Evolutionary conservation across 2,888 invertebrate species (phyloP).

Genomic region (Hydroisotoma schaefferi): DNA sequence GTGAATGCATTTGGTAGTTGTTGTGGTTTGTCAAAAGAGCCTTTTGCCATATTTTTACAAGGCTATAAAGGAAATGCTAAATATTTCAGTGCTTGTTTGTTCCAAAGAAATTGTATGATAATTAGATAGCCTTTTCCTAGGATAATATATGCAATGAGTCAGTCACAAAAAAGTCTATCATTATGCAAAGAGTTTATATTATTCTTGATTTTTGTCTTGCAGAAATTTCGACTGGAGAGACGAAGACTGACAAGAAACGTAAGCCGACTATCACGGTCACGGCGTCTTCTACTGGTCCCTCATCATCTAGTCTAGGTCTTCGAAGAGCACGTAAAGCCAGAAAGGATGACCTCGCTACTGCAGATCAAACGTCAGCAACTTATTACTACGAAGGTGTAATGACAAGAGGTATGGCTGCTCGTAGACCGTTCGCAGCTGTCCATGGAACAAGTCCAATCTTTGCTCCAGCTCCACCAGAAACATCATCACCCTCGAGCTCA

Average conservation of each 20-base stretch:
- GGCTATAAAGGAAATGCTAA: too few relatives aligned
- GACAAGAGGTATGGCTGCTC: slow-evolving; percentile 1
- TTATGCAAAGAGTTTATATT: too few relatives aligned
- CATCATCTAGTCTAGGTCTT: neutral
- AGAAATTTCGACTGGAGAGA: slow-evolving; percentile 1
- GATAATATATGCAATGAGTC: too few relatives aligned
- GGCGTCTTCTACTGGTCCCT: neutral
- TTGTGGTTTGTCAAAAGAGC: too few relatives aligned
- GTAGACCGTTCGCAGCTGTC: neutral
- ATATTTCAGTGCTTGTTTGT: too few relatives aligned
- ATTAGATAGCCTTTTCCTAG: neutral
- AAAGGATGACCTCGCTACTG: neutral
- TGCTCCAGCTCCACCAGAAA: slow-evolving; percentile 1
- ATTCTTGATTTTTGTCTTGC: too few relatives aligned
- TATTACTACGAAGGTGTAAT: neutral
- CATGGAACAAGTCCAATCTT: slow-evolving; percentile 9
- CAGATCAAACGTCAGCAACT: neutral
- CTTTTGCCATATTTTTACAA: too few relatives aligned
- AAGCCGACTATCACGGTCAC: neutral
- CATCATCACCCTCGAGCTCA: neutral
- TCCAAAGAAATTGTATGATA: too few relatives aligned
- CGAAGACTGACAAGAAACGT: neutral
- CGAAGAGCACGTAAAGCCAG: neutral
- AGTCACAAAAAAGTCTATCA: too few relatives aligned
- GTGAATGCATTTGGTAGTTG: too few relatives aligned